Evolutionary conservation across 2,113 vertebrate genomes (phyloP).

Genomic region (Oryzias javanicus): DNA sequence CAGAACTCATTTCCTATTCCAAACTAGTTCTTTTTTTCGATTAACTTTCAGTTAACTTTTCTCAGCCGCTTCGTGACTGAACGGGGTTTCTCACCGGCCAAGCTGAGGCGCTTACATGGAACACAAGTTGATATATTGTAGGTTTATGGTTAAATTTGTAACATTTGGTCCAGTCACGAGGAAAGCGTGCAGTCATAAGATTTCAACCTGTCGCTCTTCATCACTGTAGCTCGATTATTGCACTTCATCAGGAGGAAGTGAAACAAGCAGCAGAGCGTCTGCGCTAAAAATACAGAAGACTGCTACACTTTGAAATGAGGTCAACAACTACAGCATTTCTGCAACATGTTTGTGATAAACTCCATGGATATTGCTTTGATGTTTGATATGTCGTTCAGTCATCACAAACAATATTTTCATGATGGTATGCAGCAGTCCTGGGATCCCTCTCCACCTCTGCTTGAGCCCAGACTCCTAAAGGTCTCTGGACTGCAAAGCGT

Average conservation of each 20-base stretch:
- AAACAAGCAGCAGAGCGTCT: slow-evolving; percentile 23
- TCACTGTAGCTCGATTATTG: slow-evolving; percentile 52
- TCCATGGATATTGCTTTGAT: slow-evolving; percentile 75
- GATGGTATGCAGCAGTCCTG: slow-evolving; percentile 23
- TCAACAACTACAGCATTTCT: slow-evolving; percentile 51
- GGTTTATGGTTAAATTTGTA: slow-evolving; percentile 36
- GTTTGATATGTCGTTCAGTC: slow-evolving; percentile 69
- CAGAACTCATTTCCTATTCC: slow-evolving; percentile 50
- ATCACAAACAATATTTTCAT: slow-evolving; percentile 34
- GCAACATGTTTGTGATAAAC: slow-evolving; percentile 53
- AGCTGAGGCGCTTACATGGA: not conserved
- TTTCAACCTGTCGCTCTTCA: slow-evolving; percentile 33
- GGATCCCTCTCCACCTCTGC: slow-evolving; percentile 1
- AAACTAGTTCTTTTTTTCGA: slow-evolving; percentile 53
- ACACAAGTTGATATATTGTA: slow-evolving; percentile 35
- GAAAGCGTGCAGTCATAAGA: not conserved
- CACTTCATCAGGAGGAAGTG: slow-evolving; percentile 60
- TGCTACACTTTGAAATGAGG: slow-evolving; percentile 48
- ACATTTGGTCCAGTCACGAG: slow-evolving; percentile 53
- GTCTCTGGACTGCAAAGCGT: not conserved
- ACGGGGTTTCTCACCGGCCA: too few relatives aligned
- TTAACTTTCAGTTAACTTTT: slow-evolving; percentile 44
- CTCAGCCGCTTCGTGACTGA: slow-evolving; percentile 20
- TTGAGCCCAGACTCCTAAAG: slow-evolving; percentile 8
- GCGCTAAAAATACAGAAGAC: slow-evolving; percentile 40